phyloP scores from a whole-genome alignment of 2,888 invertebrate species.

The Clusia tigrina region DNA sequence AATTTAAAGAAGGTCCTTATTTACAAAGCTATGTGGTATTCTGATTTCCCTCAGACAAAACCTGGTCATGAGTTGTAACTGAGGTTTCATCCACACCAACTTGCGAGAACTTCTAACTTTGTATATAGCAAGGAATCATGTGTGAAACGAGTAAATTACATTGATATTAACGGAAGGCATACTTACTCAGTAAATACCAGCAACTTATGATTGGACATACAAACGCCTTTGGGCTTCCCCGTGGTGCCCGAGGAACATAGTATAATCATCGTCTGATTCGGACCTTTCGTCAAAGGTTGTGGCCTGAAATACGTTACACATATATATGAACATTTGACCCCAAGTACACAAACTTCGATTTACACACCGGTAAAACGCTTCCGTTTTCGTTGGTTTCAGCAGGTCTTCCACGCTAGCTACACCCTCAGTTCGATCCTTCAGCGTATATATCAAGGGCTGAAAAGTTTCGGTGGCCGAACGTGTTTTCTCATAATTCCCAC shows the following conservation, averaged over 20 bases:
- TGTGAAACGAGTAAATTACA: too few relatives aligned
- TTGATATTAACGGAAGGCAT: too few relatives aligned
- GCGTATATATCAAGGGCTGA: conserved; percentile 37
- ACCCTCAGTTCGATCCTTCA: conserved; percentile 37
- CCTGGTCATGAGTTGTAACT: too few relatives aligned
- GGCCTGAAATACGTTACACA: conserved; percentile 31
- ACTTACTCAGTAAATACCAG: too few relatives aligned
- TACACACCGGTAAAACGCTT: conserved; percentile 39
- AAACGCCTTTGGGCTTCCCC: conserved; percentile 48
- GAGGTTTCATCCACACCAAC: too few relatives aligned
- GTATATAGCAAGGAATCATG: too few relatives aligned
- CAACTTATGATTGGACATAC: conserved; percentile 35
- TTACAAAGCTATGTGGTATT: too few relatives aligned
- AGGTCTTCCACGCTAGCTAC: conserved; percentile 37
- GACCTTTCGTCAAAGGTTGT: conserved; percentile 31
- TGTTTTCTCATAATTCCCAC: conserved; percentile 35
- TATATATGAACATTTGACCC: not conserved
- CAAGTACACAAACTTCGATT: too few relatives aligned
- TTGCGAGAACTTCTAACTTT: too few relatives aligned
- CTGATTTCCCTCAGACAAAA: too few relatives aligned
- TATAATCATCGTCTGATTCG: conserved; percentile 43
- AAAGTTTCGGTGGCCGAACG: conserved; percentile 35
- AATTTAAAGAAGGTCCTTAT: too few relatives aligned
- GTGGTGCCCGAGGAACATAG: conserved; percentile 52
- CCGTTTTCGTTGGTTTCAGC: conserved; percentile 30